Evolutionary conservation across 2,888 invertebrate species (phyloP), one percentile per base, ranked within the genome.

Genomic region (Itoplectis maculator): DNA sequence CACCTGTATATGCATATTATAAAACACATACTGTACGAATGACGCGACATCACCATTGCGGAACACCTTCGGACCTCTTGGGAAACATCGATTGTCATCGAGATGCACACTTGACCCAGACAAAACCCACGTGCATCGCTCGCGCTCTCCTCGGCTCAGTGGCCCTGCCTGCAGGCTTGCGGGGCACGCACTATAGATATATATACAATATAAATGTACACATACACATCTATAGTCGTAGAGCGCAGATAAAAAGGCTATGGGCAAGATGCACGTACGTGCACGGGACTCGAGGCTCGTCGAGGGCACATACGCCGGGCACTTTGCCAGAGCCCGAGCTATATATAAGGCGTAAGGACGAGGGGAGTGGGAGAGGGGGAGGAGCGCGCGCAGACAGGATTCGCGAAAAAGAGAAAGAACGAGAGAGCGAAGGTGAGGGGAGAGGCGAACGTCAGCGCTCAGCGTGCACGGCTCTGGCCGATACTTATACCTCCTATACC

Each of bases 21-120:
- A 35, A 56, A 56, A 29, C 56, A 29, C 56, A 56, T 29, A 59
- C 56, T 59, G 7, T 13, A 59, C 5, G 56, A 59, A 54, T 29
- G 56, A 35, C 29, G 35, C 56, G 56, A 59, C 42, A 23, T 56
- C 61, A 72, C 69, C 69, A 73, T 77, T 72, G 76, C 79, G 72
- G 72, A 79, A 76, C n/a, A n/a, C 66, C 79, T 76, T 80, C 82
- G 79, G 68, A 73, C 63, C 79, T 80, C 79, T 76, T 82, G 75
- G 59, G 76, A 68, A 79, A 75, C 69, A 74, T 74, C 81, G 84
- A 83, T 72, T 82, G 83, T 87, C 86, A 84, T 88, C 87, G 87
- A 81, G 86, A 87, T 87, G 84, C 87, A 88, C 87, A 86, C 88
- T 88, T 88, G 89, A 89, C 89, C 87, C 86, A 89, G 87, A 82